These are phyloP conservation scores for Bombus difficillimus DNA, from an alignment of 1,140 invertebrate species.

Conservation along the genomic window DNA sequence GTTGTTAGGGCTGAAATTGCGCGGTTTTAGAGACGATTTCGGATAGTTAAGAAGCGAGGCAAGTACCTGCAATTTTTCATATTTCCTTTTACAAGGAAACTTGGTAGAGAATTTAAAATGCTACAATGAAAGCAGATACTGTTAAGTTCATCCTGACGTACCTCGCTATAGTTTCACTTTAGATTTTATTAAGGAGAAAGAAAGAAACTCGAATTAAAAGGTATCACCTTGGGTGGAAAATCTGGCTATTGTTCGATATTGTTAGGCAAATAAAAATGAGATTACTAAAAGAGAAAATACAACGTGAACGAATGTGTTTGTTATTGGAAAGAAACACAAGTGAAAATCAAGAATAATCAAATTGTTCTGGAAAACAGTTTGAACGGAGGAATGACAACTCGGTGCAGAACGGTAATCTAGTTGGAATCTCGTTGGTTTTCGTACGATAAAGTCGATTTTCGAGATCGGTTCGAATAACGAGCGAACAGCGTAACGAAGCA, in stretches of 20 bases:
- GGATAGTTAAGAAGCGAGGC: not conserved
- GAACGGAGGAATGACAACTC: not conserved
- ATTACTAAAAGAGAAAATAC: not conserved
- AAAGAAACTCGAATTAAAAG: too few species aligned
- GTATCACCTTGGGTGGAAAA: too few species aligned
- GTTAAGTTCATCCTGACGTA: too few species aligned
- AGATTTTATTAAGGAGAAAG: too few species aligned
- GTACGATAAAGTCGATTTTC: conserved; percentile 14
- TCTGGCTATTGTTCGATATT: too few species aligned
- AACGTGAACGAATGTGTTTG: not conserved
- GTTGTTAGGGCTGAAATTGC: not conserved
- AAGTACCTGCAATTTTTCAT: not conserved
- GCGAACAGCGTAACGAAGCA: conserved; percentile 20
- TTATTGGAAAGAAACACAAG: not conserved
- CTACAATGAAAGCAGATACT: too few species aligned
- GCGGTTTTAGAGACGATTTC: not conserved
- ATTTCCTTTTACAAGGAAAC: not conserved
- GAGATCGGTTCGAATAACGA: conserved; percentile 38
- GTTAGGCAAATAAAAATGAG: not conserved
- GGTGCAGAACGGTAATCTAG: not conserved
- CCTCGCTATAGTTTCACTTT: too few species aligned
- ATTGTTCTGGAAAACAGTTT: conserved; percentile 9
- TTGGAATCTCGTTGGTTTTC: not conserved
- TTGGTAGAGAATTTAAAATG: not conserved
- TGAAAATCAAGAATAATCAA: conserved; percentile 13